Base-by-base conservation (phyloP, 1,140 invertebrate genomes). In the Bicyclus anynana region DNA sequence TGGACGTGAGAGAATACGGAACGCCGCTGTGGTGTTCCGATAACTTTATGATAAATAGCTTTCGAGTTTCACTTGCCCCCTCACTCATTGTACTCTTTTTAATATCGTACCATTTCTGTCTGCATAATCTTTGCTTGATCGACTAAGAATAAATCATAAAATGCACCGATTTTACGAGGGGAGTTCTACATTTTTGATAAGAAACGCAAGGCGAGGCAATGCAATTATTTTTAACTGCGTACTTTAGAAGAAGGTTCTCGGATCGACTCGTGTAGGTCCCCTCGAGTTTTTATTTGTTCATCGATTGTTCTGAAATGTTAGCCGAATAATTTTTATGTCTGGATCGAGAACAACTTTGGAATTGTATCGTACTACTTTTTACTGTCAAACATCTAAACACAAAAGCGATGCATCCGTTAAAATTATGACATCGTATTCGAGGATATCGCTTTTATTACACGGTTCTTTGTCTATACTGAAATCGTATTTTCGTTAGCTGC, bases 11-110 rank as follows among this genome's bases (percentile, higher is more conserved):
- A 72, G 69, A 79, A 80, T 77, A 80, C 81, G 67, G 68, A 78
- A 77, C 51, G 72, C 57, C 59, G 65, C 61, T 64, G 64, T 49
- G 69, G 77, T 78, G 77, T 78, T 80, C 73, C 69, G 80, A 84
- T 84, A 84, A 83, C 69, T 81, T 79, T 73, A 83, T 83, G 80
- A 84, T 86, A 86, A 86, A 86, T 84, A 84, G 78, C 75, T 70
- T 69, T 72, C 66, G 73, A 83, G 78, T 83, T 77, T 77, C 70
- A 75, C 77, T 79, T 72, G 74, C 61, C 61, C 23, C 66, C 74
- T 73, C 72, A 72, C 68, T 76, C 60, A 59, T 51, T 59, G 67
- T 55, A 35, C 57, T 69, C 72, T 74, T 82, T 81, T 80, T 79
- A 74, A 67, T 59, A 51, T 65, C 59, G 60, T 72, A 74, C 65